A percentile compares a stretch with the other conserved stretches of the same genome.
Evolutionary conservation across 2,888 invertebrate species (phyloP).

Genomic region (Drosophila fulvimacula): DNA sequence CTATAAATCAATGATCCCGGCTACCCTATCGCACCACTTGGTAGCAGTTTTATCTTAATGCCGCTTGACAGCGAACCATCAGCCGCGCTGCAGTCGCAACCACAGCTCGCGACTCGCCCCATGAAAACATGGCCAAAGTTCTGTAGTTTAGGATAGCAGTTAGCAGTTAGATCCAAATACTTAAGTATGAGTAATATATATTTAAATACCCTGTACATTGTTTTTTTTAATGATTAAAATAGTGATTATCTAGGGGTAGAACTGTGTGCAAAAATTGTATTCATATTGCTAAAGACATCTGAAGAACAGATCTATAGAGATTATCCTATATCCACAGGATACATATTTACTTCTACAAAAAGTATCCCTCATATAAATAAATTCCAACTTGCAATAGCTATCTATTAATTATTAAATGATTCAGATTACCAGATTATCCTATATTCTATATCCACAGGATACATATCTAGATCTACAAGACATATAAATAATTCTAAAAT

Average conservation of each 20-base stretch:
- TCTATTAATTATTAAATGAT: no score
- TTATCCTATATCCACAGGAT: background rate
- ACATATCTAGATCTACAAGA: no score
- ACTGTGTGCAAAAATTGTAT: background rate
- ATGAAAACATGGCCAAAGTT: conserved; percentile 29
- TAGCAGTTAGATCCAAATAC: conserved; percentile 6
- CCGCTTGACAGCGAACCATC: conserved; percentile 81
- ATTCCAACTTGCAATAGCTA: no score
- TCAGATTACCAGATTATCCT: no score
- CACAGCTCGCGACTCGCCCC: conserved; percentile 23
- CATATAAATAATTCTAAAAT: no score
- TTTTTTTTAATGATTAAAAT: background rate
- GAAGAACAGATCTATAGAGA: background rate
- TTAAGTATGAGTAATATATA: conserved; percentile 32
- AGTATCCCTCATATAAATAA: no score
- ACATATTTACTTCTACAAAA: background rate
- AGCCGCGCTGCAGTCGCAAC: conserved; percentile 51
- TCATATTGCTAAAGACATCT: background rate
- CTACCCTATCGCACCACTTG: conserved; percentile 53
- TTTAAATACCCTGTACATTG: background rate
- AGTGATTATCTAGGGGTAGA: background rate
- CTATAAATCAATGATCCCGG: conserved; percentile 70
- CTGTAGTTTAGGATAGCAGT: conserved; percentile 1
- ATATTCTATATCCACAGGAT: no score
- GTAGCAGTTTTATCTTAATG: conserved; percentile 78